Conservation (phyloP, 1,140 invertebrate genomes). For the Apis dorsata region DNA sequence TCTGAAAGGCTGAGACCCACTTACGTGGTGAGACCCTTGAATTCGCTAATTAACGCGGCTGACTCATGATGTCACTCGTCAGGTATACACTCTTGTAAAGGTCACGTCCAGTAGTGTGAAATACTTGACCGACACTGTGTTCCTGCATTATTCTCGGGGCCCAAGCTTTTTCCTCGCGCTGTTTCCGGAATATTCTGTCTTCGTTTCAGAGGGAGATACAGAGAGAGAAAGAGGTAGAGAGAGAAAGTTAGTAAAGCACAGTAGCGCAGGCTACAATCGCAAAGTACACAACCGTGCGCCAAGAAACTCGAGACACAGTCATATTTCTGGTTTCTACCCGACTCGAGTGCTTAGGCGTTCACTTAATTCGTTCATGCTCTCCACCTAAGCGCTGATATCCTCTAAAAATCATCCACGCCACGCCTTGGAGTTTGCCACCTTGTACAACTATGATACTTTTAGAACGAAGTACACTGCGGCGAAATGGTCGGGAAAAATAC, state of each 20-base stretch:
- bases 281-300: slow-evolving; percentile 19
- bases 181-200: slow-evolving; percentile 21
- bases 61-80: slow-evolving; percentile 54
- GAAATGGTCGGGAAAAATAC: not conserved
- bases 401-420: not conserved
- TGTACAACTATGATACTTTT: not conserved
- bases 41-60: slow-evolving; percentile 61
- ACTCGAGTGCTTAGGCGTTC: slow-evolving; percentile 21
- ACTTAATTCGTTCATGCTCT: slow-evolving; percentile 42
- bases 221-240: too few species aligned
- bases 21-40: slow-evolving; percentile 44
- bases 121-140: slow-evolving; percentile 34
- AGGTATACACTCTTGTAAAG: slow-evolving; percentile 46
- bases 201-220: not conserved
- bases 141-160: slow-evolving; percentile 28
- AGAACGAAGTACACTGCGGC: not conserved
- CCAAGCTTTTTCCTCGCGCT: slow-evolving; percentile 15
- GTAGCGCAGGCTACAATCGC: not conserved
- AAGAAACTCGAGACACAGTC: slow-evolving; percentile 30
- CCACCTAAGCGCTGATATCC: not conserved
- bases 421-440: not conserved
- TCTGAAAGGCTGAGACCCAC: slow-evolving; percentile 40
- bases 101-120: slow-evolving; percentile 44
- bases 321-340: not conserved
- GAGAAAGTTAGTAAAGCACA: not conserved